Percentiles rank a stretch among this genome's conserved stretches.
These are phyloP conservation scores for Zhengitettix transpicula DNA, from an alignment of 2,888 invertebrate genomes.

Conservation along the genomic window DNA sequence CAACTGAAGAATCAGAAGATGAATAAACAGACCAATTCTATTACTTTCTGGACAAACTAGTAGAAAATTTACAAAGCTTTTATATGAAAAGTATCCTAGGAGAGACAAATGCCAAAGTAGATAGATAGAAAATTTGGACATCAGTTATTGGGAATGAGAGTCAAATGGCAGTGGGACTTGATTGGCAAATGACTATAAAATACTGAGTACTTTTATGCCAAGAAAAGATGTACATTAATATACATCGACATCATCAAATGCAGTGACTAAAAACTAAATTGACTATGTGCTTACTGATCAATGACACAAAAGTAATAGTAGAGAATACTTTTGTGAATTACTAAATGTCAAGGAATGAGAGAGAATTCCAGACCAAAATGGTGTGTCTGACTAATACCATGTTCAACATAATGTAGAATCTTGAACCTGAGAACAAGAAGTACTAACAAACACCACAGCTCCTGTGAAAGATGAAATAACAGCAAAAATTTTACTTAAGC, in stretches of 20 bases:
- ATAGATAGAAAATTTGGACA: neutral
- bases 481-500: neutral
- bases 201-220: neutral
- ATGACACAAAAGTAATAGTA: neutral
- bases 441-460: neutral
- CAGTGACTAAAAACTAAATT: constrained; percentile 4
- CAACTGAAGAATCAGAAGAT: neutral
- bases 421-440: neutral
- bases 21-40: neutral
- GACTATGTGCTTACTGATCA: constrained; percentile 7
- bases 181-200: constrained; percentile 1
- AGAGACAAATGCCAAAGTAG: neutral
- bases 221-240: neutral
- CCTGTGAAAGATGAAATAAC: neutral
- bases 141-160: neutral
- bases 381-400: neutral
- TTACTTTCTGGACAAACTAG: neutral
- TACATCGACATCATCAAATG: constrained; percentile 4
- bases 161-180: neutral
- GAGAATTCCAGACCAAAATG: neutral
- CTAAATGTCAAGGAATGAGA: neutral
- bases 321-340: neutral
- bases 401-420: neutral
- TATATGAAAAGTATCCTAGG: neutral
- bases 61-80: neutral